Evolutionary conservation across 2,797 vertebrate genomes (phyloP).

Genomic region (Urocyon cinereoargenteus): DNA sequence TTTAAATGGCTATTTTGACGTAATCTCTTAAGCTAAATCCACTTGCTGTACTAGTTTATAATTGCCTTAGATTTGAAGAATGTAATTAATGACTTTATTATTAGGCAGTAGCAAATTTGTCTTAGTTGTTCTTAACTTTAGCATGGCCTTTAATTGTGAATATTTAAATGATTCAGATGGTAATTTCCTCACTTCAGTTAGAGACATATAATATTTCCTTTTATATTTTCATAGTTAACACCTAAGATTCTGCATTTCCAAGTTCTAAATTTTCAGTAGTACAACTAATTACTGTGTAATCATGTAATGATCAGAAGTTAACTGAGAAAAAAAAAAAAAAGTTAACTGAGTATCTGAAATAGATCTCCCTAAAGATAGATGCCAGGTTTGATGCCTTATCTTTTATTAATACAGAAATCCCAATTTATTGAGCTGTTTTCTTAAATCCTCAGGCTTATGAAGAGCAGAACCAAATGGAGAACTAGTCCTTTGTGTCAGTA

Average conservation of each 20-base stretch:
- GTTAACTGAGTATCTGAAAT: slow-evolving; percentile 53
- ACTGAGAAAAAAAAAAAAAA: neutral
- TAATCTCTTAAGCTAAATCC: slow-evolving; percentile 85
- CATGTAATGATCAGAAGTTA: slow-evolving; percentile 19
- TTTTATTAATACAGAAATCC: neutral
- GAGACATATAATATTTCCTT: slow-evolving; percentile 65
- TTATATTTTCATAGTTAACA: slow-evolving; percentile 30
- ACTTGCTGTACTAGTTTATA: slow-evolving; percentile 86
- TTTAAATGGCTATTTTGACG: slow-evolving; percentile 87
- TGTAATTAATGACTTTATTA: slow-evolving; percentile 88
- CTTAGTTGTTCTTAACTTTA: slow-evolving; percentile 87
- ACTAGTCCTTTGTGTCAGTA: slow-evolving; percentile 1
- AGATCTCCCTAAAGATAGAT: neutral
- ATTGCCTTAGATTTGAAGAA: slow-evolving; percentile 87
- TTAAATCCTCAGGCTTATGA: slow-evolving; percentile 6
- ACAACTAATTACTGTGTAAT: slow-evolving; percentile 36
- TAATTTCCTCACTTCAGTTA: slow-evolving; percentile 79
- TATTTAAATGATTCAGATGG: slow-evolving; percentile 81
- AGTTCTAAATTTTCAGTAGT: slow-evolving; percentile 57
- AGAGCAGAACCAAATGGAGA: neutral
- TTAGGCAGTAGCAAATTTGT: slow-evolving; percentile 86
- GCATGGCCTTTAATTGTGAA: slow-evolving; percentile 83
- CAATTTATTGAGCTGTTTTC: neutral
- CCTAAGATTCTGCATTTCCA: neutral
- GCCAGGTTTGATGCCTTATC: neutral